Conservation (phyloP, 2,797 vertebrate species). For the Pteronotus mesoamericanus region DNA sequence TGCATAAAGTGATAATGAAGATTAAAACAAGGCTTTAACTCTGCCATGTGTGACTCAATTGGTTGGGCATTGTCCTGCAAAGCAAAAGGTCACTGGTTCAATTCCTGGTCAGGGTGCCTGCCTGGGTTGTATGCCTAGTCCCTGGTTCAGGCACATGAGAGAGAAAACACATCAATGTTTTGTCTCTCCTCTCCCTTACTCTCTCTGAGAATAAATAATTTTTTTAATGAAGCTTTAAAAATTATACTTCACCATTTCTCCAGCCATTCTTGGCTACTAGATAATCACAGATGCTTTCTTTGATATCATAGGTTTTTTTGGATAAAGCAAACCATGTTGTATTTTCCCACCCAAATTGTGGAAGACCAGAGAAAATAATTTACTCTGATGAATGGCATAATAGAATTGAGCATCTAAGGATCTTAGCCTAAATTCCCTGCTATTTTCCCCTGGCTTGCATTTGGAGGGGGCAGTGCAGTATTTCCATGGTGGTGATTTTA, state of each 20-base stretch:
- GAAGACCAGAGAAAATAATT: neutral
- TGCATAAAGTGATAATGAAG: neutral
- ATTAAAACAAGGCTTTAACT: neutral
- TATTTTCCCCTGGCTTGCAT: neutral
- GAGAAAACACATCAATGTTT: neutral
- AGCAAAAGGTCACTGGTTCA: neutral
- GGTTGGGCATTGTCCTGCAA: neutral
- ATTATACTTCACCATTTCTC: neutral
- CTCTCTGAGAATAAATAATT: neutral
- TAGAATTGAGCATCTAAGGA: neutral
- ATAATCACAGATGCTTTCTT: neutral
- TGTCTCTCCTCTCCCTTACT: neutral
- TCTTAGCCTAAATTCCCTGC: neutral
- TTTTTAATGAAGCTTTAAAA: neutral
- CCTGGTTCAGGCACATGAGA: no score
- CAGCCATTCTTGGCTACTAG: neutral
- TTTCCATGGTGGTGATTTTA: rapidly evolving
- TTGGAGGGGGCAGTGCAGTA: no score
- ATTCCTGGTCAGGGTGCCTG: neutral
- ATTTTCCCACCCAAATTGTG: neutral
- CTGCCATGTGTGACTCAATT: neutral
- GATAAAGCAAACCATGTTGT: neutral
- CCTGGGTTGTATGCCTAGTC: neutral
- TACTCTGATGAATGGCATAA: neutral
- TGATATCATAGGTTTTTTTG: neutral